Base-by-base conservation (phyloP, 2,888 invertebrate genomes). In the Drosophila nr. perissopoda region DNA sequence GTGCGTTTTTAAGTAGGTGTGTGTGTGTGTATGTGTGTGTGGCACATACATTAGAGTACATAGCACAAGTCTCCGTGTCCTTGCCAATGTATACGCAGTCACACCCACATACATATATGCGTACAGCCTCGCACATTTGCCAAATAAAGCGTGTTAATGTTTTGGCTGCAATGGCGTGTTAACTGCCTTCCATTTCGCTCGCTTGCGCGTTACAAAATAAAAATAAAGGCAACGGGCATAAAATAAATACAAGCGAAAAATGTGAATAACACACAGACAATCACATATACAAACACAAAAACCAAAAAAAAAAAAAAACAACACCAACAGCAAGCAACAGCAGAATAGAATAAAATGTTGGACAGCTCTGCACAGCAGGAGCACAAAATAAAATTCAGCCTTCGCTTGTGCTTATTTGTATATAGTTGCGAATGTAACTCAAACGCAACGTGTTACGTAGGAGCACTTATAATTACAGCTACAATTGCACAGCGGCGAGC, bases 121-220 rank as follows among this genome's bases (percentile, higher is more conserved):
- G 27, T 4, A 48, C 59, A 69, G 60, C 61, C 56, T 70, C 60
- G 67, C 60, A 89, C 80, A 82, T 89, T 88, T 82, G 80, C 75
- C 80, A 85, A 89, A 88, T 89, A 88, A 86, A 88, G 89, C 89
- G 89, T 84, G 91, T 87, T 88, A 89, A 90, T 90, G 89, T 78
- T 76, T 82, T 78, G 87, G 76, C 80, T 86, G 82, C 84, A 89
- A 88, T 90, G 89, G 80, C 81, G 78, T 82, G 87, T 87, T 90
- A 87, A 90, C 90, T 90, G 90, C 87, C 87, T 83, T 85, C 79
- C 83, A 86, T 88, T 90, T 83, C 73, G 70, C 72, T 76, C 81
- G 90, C 83, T 74, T 86, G 75, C 84, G 66, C 78, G 80, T 69
- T 77, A 73, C 70, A 70, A 65, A 72, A 60, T 42, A 66, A 52